Percentiles rank a stretch among this genome's conserved stretches.
Evolutionary conservation across 2,888 invertebrate genomes (phyloP).

Genomic region (Kryphioiulus occultus): DNA sequence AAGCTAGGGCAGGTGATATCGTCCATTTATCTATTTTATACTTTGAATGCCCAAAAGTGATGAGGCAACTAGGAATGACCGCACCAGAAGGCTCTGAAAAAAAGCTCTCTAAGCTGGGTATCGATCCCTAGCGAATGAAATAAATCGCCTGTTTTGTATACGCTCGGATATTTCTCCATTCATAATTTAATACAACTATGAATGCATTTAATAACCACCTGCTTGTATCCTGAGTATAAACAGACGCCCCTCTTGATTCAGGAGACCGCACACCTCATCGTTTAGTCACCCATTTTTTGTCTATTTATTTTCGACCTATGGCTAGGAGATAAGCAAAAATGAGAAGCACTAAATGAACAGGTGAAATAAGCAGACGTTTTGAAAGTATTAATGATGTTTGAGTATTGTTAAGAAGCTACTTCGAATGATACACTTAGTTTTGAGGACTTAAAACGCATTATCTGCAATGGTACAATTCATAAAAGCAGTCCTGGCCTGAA

Average conservation of each 20-base stretch:
- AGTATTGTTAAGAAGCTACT: no score
- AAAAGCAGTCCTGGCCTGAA: no score
- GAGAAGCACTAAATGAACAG: background rate
- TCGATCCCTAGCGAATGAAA: background rate
- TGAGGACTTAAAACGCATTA: no score
- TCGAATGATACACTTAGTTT: no score
- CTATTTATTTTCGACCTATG: background rate
- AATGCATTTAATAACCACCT: constrained; percentile 32
- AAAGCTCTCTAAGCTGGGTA: background rate
- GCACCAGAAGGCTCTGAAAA: background rate
- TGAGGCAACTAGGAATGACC: background rate
- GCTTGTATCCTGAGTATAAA: background rate
- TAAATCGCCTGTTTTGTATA: background rate
- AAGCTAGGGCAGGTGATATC: background rate
- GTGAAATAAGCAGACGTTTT: background rate
- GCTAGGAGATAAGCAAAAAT: background rate
- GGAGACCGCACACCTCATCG: constrained; percentile 8
- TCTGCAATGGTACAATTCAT: no score
- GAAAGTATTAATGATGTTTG: background rate
- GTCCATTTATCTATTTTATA: background rate
- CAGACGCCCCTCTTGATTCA: constrained; percentile 31
- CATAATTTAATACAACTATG: background rate
- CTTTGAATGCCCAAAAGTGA: background rate
- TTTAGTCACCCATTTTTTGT: background rate
- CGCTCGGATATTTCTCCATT: constrained; percentile 8